A percentile compares a stretch with the other conserved stretches of the same genome.
Evolutionary conservation across 2,888 invertebrate species (phyloP).

Genomic region (Microchrysa polita): DNA sequence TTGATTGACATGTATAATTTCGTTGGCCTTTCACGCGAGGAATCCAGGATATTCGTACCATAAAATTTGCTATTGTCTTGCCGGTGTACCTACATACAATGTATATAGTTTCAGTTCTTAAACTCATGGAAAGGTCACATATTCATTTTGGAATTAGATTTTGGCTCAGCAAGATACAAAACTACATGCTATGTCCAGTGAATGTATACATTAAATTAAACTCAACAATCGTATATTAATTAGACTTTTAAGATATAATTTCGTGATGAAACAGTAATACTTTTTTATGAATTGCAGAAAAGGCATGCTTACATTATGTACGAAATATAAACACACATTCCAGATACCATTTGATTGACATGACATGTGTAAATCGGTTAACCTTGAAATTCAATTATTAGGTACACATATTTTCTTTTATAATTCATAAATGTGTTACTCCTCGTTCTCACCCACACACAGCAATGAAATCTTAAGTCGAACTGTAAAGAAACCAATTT

Average conservation of each 20-base stretch:
- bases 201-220: not conserved
- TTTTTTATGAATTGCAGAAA: too few relatives aligned
- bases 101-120: too few relatives aligned
- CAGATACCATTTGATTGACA: too few relatives aligned
- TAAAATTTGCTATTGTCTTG: slow-evolving; percentile 16
- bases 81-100: not conserved
- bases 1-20: slow-evolving; percentile 37
- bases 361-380: too few relatives aligned
- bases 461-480: too few relatives aligned
- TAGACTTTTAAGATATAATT: slow-evolving; percentile 37
- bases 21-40: slow-evolving; percentile 30
- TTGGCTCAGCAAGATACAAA: slow-evolving; percentile 18
- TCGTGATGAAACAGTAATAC: not conserved
- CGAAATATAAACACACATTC: too few relatives aligned
- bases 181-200: not conserved
- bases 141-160: slow-evolving; percentile 1
- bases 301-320: too few relatives aligned
- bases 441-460: too few relatives aligned
- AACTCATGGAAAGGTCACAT: slow-evolving; percentile 16
- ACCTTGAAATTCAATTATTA: too few relatives aligned
- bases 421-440: too few relatives aligned
- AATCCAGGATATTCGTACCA: slow-evolving; percentile 25
- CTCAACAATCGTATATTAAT: slow-evolving; percentile 33
- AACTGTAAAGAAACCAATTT: too few relatives aligned
- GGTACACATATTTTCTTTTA: too few relatives aligned